phyloP scores from a whole-genome alignment of 2,888 invertebrate genomes.

The Biston stratarius region DNA sequence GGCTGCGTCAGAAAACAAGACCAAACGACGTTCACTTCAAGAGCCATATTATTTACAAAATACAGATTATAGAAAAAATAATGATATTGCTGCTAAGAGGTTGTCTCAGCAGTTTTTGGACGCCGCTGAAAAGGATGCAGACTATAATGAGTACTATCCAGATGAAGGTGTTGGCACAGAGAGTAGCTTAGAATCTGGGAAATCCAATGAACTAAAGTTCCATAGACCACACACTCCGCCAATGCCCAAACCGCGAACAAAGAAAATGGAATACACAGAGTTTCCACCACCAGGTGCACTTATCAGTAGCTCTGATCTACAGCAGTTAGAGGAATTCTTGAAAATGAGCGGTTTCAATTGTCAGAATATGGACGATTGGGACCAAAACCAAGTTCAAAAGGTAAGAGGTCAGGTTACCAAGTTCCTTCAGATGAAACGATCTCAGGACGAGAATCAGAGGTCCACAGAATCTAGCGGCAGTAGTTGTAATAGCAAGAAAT shows the following conservation, averaged over 20 bases:
- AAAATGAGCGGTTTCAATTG: constrained; percentile 90
- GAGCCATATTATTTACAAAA: constrained; percentile 89
- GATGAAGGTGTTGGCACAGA: constrained; percentile 89
- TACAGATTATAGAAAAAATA: constrained; percentile 81
- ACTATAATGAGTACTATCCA: constrained; percentile 84
- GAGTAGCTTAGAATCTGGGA: constrained; percentile 86
- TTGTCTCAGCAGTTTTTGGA: constrained; percentile 83
- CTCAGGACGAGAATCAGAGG: constrained; percentile 88
- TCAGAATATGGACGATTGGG: constrained; percentile 89
- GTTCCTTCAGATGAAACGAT: constrained; percentile 90
- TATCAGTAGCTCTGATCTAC: constrained; percentile 88
- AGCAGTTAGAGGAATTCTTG: constrained; percentile 90
- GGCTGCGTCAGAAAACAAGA: constrained; percentile 81
- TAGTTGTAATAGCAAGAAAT: constrained; percentile 89
- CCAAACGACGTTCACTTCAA: constrained; percentile 91
- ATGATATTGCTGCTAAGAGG: constrained; percentile 82
- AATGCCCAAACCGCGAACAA: constrained; percentile 80
- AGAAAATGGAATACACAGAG: constrained; percentile 80
- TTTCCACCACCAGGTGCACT: constrained; percentile 82
- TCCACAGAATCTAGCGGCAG: constrained; percentile 87
- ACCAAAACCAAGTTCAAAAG: constrained; percentile 90
- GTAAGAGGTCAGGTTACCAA: constrained; percentile 90
- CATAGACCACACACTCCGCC: constrained; percentile 84
- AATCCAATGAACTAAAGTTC: constrained; percentile 83
- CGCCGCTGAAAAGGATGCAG: constrained; percentile 84